These are phyloP conservation scores for Xestia rhomboidea DNA, from an alignment of 2,888 invertebrate genomes.

Conservation along the genomic window DNA sequence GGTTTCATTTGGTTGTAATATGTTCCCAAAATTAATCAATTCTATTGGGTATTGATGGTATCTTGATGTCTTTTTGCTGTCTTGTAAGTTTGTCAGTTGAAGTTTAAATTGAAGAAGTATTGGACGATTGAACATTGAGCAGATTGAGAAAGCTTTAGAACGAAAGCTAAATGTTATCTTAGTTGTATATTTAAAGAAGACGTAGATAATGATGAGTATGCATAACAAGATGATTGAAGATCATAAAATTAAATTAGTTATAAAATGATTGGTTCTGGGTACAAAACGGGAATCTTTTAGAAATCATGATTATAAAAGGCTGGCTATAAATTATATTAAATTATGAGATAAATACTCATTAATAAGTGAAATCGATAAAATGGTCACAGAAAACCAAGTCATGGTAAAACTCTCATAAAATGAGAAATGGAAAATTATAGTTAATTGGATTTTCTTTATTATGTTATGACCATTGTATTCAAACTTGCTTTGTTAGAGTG, in stretches of 20 bases:
- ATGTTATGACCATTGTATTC: neutral
- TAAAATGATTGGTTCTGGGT: no score
- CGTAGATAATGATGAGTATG: neutral
- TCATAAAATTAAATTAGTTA: slow-evolving; percentile 1
- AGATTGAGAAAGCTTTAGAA: neutral
- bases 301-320: neutral
- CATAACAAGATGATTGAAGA: neutral
- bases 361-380: neutral
- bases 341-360: neutral
- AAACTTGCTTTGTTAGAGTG: neutral
- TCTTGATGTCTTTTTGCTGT: neutral
- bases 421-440: neutral
- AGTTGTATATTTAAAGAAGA: neutral
- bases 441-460: slow-evolving; percentile 10
- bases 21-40: neutral
- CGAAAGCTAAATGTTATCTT: neutral
- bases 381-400: neutral
- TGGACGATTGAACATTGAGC: neutral
- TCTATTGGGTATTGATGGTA: neutral
- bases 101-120: no score
- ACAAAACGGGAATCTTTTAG: neutral
- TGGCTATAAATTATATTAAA: neutral
- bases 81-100: no score
- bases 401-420: neutral
- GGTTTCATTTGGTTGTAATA: neutral